phyloP scores from a whole-genome alignment of 2,888 invertebrate genomes.

The Thymelicus acteon region DNA sequence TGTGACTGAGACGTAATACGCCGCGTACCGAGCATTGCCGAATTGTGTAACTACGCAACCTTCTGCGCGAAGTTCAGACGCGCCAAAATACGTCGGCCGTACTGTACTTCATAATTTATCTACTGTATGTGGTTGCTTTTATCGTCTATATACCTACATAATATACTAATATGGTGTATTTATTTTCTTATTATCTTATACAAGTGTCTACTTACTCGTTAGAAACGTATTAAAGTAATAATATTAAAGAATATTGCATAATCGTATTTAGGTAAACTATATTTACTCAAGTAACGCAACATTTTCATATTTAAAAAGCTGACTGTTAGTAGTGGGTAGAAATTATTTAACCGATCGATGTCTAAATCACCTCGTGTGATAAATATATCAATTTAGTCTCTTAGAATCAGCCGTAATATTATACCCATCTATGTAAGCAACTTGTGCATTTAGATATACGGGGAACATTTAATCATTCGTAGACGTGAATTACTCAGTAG shows the following conservation, averaged over 20 bases:
- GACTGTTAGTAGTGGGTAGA: background rate
- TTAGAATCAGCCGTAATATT: background rate
- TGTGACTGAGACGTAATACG: too few relatives aligned
- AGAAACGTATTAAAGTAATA: background rate
- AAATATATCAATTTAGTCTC: background rate
- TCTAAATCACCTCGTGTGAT: background rate
- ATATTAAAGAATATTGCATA: background rate
- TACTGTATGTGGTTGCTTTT: constrained; percentile 17
- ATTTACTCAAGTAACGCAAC: background rate
- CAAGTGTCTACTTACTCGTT: background rate
- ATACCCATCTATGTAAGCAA: constrained; percentile 5
- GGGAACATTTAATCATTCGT: constrained; percentile 1
- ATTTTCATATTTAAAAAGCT: background rate
- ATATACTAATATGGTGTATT: constrained; percentile 7
- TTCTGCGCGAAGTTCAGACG: too few relatives aligned
- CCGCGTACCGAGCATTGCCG: too few relatives aligned
- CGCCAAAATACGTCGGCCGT: too few relatives aligned
- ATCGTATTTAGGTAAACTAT: background rate
- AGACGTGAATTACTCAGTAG: constrained; percentile 8
- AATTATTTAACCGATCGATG: constrained; percentile 2
- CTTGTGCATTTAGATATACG: constrained; percentile 21
- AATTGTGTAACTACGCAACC: too few relatives aligned
- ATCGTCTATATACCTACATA: background rate
- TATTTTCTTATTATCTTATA: constrained; percentile 5
- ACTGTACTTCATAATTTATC: background rate